Evolutionary conservation across 2,888 invertebrate genomes (phyloP), one percentile per base, ranked within the genome.

Genomic region (Heliconius cydno): DNA sequence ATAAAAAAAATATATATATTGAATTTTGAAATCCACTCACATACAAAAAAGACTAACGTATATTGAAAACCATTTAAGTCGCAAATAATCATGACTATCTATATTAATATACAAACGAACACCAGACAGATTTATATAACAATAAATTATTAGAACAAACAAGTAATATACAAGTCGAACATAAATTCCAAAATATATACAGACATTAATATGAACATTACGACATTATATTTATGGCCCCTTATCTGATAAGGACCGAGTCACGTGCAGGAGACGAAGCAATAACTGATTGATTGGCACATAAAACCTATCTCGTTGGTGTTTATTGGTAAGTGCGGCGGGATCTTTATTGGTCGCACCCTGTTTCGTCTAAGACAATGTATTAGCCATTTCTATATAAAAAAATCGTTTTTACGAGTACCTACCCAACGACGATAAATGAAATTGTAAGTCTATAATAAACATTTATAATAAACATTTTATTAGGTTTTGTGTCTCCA

Each of bases 261-360:
- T 81, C 81, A 81, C 82, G 82, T 82, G 82, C 68, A 70, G 65
- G 75, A 80, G 79, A 81, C 82, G 76, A 77, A 81, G 82, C 80
- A 79, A 81, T 83, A 80, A 83, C 78, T 80, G 77, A 82, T 79
- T 75, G 82, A 83, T 81, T 79, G 83, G 77, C 73, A 77, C 80
- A 83, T 79, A 83, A 82, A 78, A 82, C 79, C 73, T 77, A 80
- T 81, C 79, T 80, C 66, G 72, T 79, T 79, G 19, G 73, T 74
- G 79, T 82, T 83, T 82, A 82, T 77, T 76, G 68, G 80, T 34
- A 57, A 46, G 77, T 79, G 67, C 78, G 66, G 41, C 52, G 63
- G 73, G 57, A 72, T 57, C n/a, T 82, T 73, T 76, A 82, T 82
- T 76, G 67, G 71, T 63, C 60, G 25, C 78, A 63, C 79, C 79